Evolutionary conservation across 2,797 vertebrate species (phyloP), one percentile per base, ranked within the genome.

Genomic region (Chelmon rostratus): DNA sequence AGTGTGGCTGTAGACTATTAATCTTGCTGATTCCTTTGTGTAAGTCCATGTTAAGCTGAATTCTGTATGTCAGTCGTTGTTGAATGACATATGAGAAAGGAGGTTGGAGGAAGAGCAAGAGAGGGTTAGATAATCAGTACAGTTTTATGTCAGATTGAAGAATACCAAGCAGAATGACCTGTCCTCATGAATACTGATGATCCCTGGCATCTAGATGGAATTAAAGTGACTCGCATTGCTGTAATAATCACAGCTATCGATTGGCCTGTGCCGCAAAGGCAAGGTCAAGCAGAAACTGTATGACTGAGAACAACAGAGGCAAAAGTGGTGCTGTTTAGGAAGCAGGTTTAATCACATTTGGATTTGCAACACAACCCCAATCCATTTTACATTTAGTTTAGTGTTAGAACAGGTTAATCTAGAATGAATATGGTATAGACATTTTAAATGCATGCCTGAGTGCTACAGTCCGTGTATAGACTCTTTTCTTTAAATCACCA

Each of bases 221-320:
- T 90, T 81, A 86, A 83, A 92, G 86, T 87, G 90, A 88, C 77
- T 91, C 78, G 74, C 84, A 79, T 89, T 81, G 76, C 84, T 81
- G 47, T 86, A 91, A 90, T 92, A 88, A 90, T 91, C 86, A 84
- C 85, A 85, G 73, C 38, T 73, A 92, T 92, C 68, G 91, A 93
- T 92, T 86, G 53, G 85, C 37, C 77, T 71, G 59, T 59, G 70
- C 65, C 0, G 59, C 81, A 63, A 47, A 49, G 76, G 54, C 88
- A 93, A 91, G 87, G 92, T 93, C 92, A 89, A 68, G n/a, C 68
- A 83, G 49, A 50, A 87, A 73, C 49, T 79, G 65, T 76, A 67
- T 6, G 35, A 68, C 80, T 37, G 28, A 83, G 50, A 89, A 83
- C 70, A 87, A 84, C 76, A 58, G 49, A 80, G 76, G 73, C 42